phyloP scores from a whole-genome alignment of 2,888 invertebrate species.

The Dromius quadrimaculatus region DNA sequence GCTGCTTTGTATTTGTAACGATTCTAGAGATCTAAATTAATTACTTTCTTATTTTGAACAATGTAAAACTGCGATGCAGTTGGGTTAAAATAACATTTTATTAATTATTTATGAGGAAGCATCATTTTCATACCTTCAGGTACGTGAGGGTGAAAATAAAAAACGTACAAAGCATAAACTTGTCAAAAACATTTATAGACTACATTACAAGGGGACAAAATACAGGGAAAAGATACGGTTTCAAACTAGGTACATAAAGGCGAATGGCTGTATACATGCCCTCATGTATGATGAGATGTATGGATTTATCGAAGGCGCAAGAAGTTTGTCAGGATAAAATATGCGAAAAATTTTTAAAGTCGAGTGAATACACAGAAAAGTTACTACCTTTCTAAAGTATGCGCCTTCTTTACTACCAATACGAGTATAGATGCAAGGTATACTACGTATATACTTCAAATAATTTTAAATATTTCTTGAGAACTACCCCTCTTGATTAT shows the following conservation, averaged over 20 bases:
- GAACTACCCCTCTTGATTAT: too few relatives aligned
- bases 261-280: constrained; percentile 20
- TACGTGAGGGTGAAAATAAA: constrained; percentile 28
- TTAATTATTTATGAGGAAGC: constrained; percentile 27
- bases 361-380: constrained; percentile 34
- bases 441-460: too few relatives aligned
- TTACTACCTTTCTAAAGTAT: constrained; percentile 39
- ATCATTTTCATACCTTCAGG: constrained; percentile 18
- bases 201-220: constrained; percentile 9
- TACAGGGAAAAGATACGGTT: constrained; percentile 6
- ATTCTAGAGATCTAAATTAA: too few relatives aligned
- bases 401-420: too few relatives aligned
- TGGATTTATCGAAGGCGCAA: constrained; percentile 37
- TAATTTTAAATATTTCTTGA: too few relatives aligned
- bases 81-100: constrained; percentile 4
- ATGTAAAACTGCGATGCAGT: too few relatives aligned
- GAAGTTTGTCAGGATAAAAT: constrained; percentile 41
- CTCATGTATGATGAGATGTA: constrained; percentile 37
- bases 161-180: constrained; percentile 25
- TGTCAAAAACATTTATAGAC: constrained; percentile 35
- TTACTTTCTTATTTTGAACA: too few relatives aligned
- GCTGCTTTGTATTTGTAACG: too few relatives aligned
- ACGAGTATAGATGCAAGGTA: too few relatives aligned
- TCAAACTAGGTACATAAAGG: constrained; percentile 25
- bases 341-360: constrained; percentile 41